These are phyloP conservation scores for Ptychoptera contaminata DNA, from an alignment of 2,888 invertebrate genomes.

Conservation along the genomic window DNA sequence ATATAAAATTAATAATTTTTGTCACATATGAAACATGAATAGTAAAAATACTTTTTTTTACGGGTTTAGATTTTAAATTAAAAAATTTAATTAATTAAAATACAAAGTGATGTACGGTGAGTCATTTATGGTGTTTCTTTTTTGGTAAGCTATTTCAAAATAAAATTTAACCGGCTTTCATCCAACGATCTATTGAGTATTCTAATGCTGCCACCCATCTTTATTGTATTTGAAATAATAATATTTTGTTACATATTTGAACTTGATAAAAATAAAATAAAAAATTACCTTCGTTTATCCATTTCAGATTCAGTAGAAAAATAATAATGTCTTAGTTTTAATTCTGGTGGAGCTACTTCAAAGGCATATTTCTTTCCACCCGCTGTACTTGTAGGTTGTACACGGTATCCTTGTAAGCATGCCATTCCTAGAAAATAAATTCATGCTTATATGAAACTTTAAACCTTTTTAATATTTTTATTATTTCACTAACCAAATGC, in stretches of 20 bases:
- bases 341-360: constrained; percentile 76
- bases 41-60: too few relatives aligned
- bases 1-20: too few relatives aligned
- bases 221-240: constrained; percentile 15
- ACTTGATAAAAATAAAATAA: not conserved
- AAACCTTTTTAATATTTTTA: not conserved
- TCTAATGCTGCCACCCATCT: constrained; percentile 90
- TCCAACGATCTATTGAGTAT: constrained; percentile 89
- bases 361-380: constrained; percentile 86
- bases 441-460: constrained; percentile 5
- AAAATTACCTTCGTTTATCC: constrained; percentile 72
- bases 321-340: constrained; percentile 74
- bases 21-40: too few relatives aligned
- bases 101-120: too few relatives aligned
- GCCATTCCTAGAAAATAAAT: constrained; percentile 56
- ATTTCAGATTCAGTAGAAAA: constrained; percentile 90
- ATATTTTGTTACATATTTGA: not conserved
- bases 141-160: not conserved
- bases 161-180: constrained; percentile 43
- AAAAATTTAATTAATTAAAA: too few relatives aligned
- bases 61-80: too few relatives aligned
- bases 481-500: constrained; percentile 56
- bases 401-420: constrained; percentile 85
- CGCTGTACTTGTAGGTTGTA: constrained; percentile 60
- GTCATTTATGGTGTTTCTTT: too few relatives aligned